Evolutionary conservation across 2,888 invertebrate genomes (phyloP), one percentile per base, ranked within the genome.

Genomic region (Himalopsyche japonica): DNA sequence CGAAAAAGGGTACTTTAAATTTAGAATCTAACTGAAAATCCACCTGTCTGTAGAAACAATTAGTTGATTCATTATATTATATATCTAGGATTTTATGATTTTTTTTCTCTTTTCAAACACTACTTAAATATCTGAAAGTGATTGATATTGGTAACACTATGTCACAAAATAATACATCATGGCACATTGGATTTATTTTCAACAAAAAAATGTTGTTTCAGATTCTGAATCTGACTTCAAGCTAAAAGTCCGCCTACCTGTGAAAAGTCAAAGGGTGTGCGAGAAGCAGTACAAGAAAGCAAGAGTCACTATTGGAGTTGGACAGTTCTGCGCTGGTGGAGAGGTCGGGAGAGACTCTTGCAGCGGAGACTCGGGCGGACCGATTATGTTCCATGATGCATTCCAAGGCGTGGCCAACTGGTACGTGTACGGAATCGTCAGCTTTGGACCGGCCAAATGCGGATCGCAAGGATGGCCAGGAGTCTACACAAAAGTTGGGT

Each of bases 291-390:
- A 95, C 89, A 89, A 89, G 12, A 5, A 12, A 15, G 24, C 37
- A 5, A 49, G 70, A 0, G 57, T 79, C n/a, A 0, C 30, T 0
- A 37, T 86, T 12, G 86, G 82, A 12, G 3, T 27, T 64, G 90
- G 89, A 76, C 93, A 93, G 87, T 88, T 95, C 20, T 95, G 95
- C 88, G 94, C 94, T 0, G 95, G 95, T 1, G 95, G 95, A 1
- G 86, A 88, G 0, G 89, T 89, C n/a, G 91, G 91, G 12, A 91
- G 92, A 85, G 95, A 95, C 88, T 94, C 95, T 0, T 95, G 95
- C 87, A 90, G 90, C 0, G 95, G 95, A 0, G 95, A 95, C 88
- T 94, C 94, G 12, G 95, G 95, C 0, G 95, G 95, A 0, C 95
- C 95, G 0, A 91, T 95, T 3, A 89, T 92, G 89, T 90, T 90